These are phyloP conservation scores for mouse (Mus musculus) DNA, from an alignment of 2,113 vertebrate species.

Conservation along the genomic window DNA sequence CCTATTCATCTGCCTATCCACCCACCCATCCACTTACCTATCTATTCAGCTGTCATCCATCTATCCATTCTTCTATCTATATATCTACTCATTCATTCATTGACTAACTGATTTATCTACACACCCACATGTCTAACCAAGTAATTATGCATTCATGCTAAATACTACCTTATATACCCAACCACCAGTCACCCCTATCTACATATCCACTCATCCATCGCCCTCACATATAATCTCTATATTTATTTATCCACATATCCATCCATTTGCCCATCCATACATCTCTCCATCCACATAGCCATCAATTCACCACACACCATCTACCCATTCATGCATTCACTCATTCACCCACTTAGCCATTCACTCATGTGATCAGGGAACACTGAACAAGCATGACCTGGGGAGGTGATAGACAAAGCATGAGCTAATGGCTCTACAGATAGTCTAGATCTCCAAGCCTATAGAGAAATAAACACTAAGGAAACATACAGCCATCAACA, in stretches of 20 bases:
- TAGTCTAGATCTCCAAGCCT: accelerated
- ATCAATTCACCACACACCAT: too few species aligned
- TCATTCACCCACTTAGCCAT: background rate
- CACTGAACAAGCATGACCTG: background rate
- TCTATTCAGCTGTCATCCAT: background rate
- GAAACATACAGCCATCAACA: background rate
- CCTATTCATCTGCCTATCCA: too few species aligned
- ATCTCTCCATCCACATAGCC: background rate
- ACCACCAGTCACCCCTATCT: background rate
- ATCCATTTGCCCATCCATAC: background rate
- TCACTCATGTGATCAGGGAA: background rate
- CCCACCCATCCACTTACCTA: background rate
- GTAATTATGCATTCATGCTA: background rate
- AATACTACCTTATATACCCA: background rate
- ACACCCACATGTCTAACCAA: background rate
- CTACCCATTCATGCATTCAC: too few species aligned
- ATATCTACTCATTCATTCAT: background rate
- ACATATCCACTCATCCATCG: background rate
- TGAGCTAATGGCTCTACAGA: too few species aligned
- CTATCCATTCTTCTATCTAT: background rate
- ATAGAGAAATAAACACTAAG: too few species aligned
- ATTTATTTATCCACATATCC: background rate
- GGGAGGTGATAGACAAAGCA: background rate
- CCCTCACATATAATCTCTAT: background rate
- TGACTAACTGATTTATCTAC: too few species aligned